Conservation (phyloP, 2,888 invertebrate species). For the Tetranychus piercei region DNA sequence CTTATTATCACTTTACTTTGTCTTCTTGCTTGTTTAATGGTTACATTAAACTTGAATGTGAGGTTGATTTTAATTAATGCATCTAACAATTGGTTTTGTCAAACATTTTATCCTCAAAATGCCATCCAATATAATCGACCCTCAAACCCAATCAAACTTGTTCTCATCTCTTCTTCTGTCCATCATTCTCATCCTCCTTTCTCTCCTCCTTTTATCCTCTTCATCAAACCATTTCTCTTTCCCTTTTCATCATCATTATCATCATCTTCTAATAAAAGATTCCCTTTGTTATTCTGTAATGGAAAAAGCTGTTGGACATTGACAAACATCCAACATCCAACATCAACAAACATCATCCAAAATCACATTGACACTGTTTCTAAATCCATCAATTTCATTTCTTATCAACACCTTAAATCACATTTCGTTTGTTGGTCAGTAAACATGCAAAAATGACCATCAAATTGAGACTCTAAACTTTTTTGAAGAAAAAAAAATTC, state of each 20-base stretch:
- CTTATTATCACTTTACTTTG: not conserved
- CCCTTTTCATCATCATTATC: not conserved
- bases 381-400: not conserved
- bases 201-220: not conserved
- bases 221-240: not conserved
- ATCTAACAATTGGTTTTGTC: not conserved
- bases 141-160: not conserved
- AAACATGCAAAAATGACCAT: too few relatives aligned
- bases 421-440: too few relatives aligned
- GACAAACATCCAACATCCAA: not conserved
- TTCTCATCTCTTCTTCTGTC: not conserved
- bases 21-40: not conserved
- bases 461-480: too few relatives aligned
- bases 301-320: not conserved
- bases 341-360: not conserved
- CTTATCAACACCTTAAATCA: not conserved
- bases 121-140: not conserved
- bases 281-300: not conserved
- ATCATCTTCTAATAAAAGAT: not conserved
- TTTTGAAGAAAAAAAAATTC: too few relatives aligned
- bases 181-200: not conserved
- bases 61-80: conserved; percentile 1
- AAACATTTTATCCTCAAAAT: not conserved
- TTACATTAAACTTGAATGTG: not conserved
- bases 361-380: not conserved